Conservation (phyloP, 2,888 invertebrate genomes). For the Crematogaster levior region DNA sequence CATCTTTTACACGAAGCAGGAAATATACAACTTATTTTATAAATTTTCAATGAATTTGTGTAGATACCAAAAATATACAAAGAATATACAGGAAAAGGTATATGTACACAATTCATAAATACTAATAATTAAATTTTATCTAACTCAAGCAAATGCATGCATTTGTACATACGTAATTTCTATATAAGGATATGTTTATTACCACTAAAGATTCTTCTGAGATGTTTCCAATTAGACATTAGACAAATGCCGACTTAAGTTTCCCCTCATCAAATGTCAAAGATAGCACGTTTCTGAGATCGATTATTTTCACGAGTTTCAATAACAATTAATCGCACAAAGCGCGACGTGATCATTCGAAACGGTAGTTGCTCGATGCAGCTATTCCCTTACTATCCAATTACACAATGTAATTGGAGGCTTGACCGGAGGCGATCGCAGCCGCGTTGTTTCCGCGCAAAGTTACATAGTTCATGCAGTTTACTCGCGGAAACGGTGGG, state of each 20-base stretch:
- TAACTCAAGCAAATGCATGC: too few species aligned
- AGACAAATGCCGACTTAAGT: background rate
- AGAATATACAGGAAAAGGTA: background rate
- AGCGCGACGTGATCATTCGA: constrained; percentile 33
- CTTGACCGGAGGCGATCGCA: constrained; percentile 53
- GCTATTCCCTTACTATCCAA: constrained; percentile 44
- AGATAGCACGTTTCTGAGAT: background rate
- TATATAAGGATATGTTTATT: background rate
- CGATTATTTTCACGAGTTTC: constrained; percentile 13
- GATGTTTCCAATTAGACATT: background rate
- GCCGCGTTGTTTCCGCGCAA: constrained; percentile 46
- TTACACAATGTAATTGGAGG: constrained; percentile 52
- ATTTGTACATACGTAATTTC: too few species aligned
- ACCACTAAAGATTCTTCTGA: background rate
- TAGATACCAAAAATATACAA: background rate
- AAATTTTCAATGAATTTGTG: background rate
- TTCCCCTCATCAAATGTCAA: background rate
- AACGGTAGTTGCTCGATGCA: constrained; percentile 19
- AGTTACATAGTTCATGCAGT: constrained; percentile 54
- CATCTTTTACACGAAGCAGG: constrained; percentile 7
- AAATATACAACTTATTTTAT: background rate
- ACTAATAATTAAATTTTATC: too few species aligned
- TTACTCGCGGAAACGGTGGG: constrained; percentile 41
- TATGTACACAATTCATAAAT: background rate
- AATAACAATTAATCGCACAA: constrained; percentile 48